These are phyloP conservation scores for Vimba vimba DNA, from an alignment of 2,113 vertebrate genomes.

Conservation along the genomic window DNA sequence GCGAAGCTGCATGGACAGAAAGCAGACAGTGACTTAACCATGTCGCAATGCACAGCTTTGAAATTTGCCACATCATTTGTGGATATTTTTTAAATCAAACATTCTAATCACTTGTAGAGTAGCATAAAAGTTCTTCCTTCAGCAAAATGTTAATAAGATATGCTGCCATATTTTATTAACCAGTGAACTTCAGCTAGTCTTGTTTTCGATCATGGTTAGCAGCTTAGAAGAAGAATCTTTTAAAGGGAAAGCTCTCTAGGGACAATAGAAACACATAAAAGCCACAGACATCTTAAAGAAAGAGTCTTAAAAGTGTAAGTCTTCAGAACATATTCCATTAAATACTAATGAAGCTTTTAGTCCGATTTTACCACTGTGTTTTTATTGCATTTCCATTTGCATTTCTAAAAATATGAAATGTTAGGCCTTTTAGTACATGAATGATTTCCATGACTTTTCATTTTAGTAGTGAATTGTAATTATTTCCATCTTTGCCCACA, in stretches of 20 bases:
- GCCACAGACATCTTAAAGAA: constrained; percentile 7
- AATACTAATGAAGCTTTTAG: constrained; percentile 60
- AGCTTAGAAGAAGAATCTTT: constrained; percentile 47
- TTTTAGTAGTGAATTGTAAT: not conserved
- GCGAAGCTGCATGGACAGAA: constrained; percentile 80
- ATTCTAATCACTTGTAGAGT: not conserved
- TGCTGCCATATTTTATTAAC: constrained; percentile 39
- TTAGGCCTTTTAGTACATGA: not conserved
- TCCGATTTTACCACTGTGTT: constrained; percentile 23
- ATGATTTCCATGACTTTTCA: not conserved
- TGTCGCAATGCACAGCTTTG: not conserved
- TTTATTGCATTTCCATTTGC: constrained; percentile 29
- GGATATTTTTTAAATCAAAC: constrained; percentile 10
- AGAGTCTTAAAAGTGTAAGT: constrained; percentile 45
- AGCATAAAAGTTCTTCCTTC: not conserved
- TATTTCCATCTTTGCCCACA: not conserved
- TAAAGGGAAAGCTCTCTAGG: constrained; percentile 41
- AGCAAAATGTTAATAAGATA: constrained; percentile 40
- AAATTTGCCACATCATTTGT: not conserved
- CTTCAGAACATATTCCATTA: constrained; percentile 54
- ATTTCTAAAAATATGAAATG: constrained; percentile 11
- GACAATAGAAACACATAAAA: constrained; percentile 54
- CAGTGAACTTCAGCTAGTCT: constrained; percentile 24
- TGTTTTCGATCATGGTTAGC: constrained; percentile 34
- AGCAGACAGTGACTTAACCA: not conserved